These are phyloP conservation scores for Neofelis nebulosa DNA, from an alignment of 2,113 vertebrate genomes.

Conservation along the genomic window DNA sequence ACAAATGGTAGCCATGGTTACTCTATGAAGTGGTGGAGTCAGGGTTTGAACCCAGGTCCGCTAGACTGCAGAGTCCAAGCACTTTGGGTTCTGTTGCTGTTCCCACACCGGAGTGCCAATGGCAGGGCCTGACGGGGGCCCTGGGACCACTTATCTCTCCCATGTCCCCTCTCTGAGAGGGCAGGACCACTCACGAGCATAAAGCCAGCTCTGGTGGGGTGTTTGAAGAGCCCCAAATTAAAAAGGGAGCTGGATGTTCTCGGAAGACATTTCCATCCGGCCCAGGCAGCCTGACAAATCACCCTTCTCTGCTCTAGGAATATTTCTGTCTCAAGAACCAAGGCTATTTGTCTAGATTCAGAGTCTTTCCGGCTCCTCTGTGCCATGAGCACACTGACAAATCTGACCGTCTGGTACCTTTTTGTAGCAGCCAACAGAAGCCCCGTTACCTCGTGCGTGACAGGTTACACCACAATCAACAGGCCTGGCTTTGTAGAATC, in stretches of 20 bases:
- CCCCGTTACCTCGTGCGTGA: not conserved
- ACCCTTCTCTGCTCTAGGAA: conserved; percentile 16
- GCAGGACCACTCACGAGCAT: not conserved
- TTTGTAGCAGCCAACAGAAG: not conserved
- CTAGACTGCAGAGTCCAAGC: not conserved
- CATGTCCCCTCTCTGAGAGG: too few relatives aligned
- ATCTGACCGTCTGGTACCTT: not conserved
- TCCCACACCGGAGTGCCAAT: not conserved
- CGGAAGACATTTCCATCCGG: not conserved
- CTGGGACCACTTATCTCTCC: not conserved
- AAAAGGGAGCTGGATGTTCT: not conserved
- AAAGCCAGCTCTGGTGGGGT: not conserved
- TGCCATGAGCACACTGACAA: not conserved
- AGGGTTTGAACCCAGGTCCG: not conserved
- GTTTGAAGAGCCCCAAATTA: not conserved
- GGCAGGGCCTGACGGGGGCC: not conserved
- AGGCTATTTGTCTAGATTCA: conserved; percentile 10
- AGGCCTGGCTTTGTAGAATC: not conserved
- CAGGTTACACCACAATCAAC: not conserved
- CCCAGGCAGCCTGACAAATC: conserved; percentile 44
- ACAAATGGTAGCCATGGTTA: not conserved
- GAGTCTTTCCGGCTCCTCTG: not conserved
- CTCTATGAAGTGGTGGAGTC: not conserved
- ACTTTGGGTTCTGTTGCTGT: not conserved
- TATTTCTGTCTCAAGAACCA: conserved; percentile 38